Conservation (phyloP, 2,888 invertebrate species). For the Caradrina clavipalpis region DNA sequence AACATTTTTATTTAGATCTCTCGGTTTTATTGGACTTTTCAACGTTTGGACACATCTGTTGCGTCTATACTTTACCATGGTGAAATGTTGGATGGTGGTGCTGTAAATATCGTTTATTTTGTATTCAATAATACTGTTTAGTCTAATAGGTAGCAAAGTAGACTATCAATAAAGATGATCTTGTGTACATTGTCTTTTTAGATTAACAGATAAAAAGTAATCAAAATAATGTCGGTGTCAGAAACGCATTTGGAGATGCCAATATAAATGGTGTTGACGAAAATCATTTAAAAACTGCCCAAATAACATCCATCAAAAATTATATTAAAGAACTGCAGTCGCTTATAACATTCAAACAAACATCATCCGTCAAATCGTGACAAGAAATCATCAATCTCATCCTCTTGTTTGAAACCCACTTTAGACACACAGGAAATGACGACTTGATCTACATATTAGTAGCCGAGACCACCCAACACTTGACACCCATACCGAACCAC, state of each 20-base stretch:
- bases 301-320: neutral
- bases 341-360: neutral
- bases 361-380: slow-evolving; percentile 14
- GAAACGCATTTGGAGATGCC: neutral
- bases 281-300: neutral
- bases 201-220: neutral
- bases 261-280: neutral
- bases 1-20: slow-evolving; percentile 62
- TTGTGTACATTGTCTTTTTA: neutral
- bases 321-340: neutral
- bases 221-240: neutral
- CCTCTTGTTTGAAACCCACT: slow-evolving; percentile 29
- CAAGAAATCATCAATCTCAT: slow-evolving; percentile 27
- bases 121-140: neutral
- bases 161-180: neutral
- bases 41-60: slow-evolving; percentile 52
- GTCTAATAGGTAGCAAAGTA: neutral
- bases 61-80: slow-evolving; percentile 6
- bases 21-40: slow-evolving; percentile 58
- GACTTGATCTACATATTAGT: slow-evolving; percentile 48
- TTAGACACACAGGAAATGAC: slow-evolving; percentile 41
- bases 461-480: slow-evolving; percentile 48
- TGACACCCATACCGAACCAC: slow-evolving; percentile 16
- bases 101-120: slow-evolving; percentile 3
- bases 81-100: slow-evolving; percentile 7